Conservation (phyloP, 2,797 vertebrate genomes). For the Echiichthys vipera region DNA sequence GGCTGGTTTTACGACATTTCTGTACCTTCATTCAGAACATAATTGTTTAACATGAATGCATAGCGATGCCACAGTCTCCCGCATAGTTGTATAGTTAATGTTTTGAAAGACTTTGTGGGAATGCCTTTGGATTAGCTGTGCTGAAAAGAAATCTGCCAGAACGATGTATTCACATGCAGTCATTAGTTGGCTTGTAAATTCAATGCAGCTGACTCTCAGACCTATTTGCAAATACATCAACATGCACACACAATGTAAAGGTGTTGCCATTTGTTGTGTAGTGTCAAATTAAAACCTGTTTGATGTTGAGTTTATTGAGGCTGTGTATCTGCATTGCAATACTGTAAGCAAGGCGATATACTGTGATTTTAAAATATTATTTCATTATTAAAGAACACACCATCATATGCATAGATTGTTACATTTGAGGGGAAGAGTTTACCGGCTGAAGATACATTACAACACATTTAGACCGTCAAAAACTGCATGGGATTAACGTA, state of each 20-base stretch:
- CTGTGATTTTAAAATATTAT: too few species aligned
- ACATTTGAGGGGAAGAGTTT: too few species aligned
- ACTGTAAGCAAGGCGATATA: too few species aligned
- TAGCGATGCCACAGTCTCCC: conserved; percentile 1
- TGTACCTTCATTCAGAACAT: neutral
- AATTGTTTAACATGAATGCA: conserved; percentile 11
- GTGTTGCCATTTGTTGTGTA: neutral
- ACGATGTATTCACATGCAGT: conserved; percentile 1
- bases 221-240: neutral
- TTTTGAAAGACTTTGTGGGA: neutral
- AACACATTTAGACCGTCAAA: too few species aligned
- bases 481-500: too few species aligned
- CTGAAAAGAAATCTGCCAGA: neutral
- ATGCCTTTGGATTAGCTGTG: neutral
- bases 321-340: too few species aligned
- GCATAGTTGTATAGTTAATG: neutral
- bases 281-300: neutral
- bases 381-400: too few species aligned
- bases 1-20: conserved; percentile 19
- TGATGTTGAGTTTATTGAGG: neutral
- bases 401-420: too few species aligned
- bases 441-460: too few species aligned
- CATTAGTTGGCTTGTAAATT: neutral
- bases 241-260: neutral
- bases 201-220: neutral